Evolutionary conservation across 2,797 vertebrate species (phyloP), one percentile per base, ranked within the genome.

Genomic region (Anguilla obscura): DNA sequence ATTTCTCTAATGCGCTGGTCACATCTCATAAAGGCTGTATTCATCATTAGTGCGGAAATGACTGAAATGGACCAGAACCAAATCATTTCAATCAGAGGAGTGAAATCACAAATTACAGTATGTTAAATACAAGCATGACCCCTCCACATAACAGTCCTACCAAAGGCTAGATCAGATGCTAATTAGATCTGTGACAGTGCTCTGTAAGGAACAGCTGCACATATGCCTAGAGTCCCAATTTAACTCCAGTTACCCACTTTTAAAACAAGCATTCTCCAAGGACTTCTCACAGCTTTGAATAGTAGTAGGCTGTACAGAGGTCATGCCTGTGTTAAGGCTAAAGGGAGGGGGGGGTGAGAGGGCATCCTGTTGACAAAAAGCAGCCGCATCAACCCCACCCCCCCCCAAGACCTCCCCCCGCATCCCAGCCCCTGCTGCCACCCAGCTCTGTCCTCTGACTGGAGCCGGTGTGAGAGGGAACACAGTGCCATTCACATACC

Each of bases 241-340:
- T 86, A 90, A 91, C 91, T 92, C 88, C 33, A 85, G 90, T 90
- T 90, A 92, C 90, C 90, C 89, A 85, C 88, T 88, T 84, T 3
- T 91, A 91, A 90, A 87, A 87, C 36, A 30, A 74, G 69, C 88
- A 85, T 86, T 52, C 58, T 74, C 89, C 90, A 89, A 88, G 79
- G 86, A 83, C 71, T 63, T 86, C 90, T 86, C 89, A 87, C 91
- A 89, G 86, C 74, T 89, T 86, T 87, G 45, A 60, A 88, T 50
- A 83, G 50, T 12, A 1, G 40, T 56, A 88, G 86, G 86, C 82
- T 74, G 86, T 85, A 84, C 83, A 89, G 89, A 60, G 90, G 88
- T 90, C 91, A 91, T 16, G 40, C 83, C 74, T 36, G 74, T 18
- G 74, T 76, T 36, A 76, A 76, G 36, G 12, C 33, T 76, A 76